Conservation (phyloP, 2,888 invertebrate species). For the Caenorhabditis sp. region DNA sequence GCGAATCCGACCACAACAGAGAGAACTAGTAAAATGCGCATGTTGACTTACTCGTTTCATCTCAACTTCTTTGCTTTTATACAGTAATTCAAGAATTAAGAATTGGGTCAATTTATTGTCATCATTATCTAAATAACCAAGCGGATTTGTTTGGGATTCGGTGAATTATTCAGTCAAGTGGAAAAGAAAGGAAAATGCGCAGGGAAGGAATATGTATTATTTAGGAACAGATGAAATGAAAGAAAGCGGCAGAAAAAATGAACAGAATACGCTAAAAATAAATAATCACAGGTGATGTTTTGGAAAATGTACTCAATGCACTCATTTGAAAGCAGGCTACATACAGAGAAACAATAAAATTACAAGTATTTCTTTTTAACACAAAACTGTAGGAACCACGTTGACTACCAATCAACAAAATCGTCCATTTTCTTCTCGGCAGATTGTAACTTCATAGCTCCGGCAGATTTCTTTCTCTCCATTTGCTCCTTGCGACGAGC, state of each 20-base stretch:
- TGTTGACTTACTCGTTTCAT: background rate
- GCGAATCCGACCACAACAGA: conserved; percentile 9
- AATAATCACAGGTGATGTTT: conserved; percentile 48
- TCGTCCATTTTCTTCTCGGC: conserved; percentile 70
- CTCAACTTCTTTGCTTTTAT: conserved; percentile 18
- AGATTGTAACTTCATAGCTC: conserved; percentile 74
- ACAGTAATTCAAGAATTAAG: conserved; percentile 15
- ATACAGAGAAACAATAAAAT: conserved; percentile 3
- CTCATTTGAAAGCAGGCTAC: conserved; percentile 4
- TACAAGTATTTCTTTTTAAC: conserved; percentile 7
- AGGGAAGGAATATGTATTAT: conserved; percentile 13
- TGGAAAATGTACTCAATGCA: conserved; percentile 29
- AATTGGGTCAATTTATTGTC: conserved; percentile 52
- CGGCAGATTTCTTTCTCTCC: conserved; percentile 69
- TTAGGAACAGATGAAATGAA: conserved; percentile 1
- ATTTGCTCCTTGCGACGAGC: conserved; percentile 73
- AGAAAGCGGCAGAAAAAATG: conserved; percentile 6
- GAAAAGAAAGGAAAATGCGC: conserved; percentile 28
- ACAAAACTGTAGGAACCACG: background rate
- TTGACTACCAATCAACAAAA: conserved; percentile 69
- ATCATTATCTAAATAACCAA: conserved; percentile 36
- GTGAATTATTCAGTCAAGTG: conserved; percentile 40
- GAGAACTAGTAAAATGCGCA: conserved; percentile 34
- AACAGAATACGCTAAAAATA: conserved; percentile 34
- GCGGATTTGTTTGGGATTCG: background rate